These are phyloP conservation scores for Myripristis murdjan DNA, from an alignment of 2,797 vertebrate genomes.

Conservation along the genomic window DNA sequence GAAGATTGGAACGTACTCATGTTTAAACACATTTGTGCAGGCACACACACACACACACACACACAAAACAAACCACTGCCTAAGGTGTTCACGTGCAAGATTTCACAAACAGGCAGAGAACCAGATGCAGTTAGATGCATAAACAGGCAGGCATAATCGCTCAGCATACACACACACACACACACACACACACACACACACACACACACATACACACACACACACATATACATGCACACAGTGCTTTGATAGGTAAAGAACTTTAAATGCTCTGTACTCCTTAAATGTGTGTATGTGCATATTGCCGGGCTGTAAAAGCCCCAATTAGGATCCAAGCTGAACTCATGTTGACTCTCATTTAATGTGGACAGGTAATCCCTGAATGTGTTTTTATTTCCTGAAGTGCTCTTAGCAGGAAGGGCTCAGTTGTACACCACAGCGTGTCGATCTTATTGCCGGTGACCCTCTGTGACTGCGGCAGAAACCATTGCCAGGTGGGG, in stretches of 20 bases:
- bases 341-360: slow-evolving; percentile 23
- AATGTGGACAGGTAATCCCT: slow-evolving; percentile 39
- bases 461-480: slow-evolving; percentile 30
- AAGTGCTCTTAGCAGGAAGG: slow-evolving; percentile 20
- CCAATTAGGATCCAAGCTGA: background rate
- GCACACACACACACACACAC: slow-evolving; percentile 8
- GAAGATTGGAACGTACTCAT: background rate
- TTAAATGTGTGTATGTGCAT: background rate
- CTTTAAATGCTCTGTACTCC: no score
- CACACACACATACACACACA: no score
- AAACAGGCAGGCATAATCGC: slow-evolving; percentile 39
- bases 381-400: slow-evolving; percentile 51
- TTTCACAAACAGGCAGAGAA: slow-evolving; percentile 13
- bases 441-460: slow-evolving; percentile 48
- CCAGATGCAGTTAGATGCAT: slow-evolving; percentile 38
- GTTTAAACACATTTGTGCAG: slow-evolving; percentile 35
- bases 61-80: slow-evolving; percentile 25
- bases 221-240: no score
- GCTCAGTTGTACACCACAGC: slow-evolving; percentile 26
- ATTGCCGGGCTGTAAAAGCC: background rate
- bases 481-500: slow-evolving; percentile 65
- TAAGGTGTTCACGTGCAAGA: slow-evolving; percentile 21
- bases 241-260: no score
- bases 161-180: slow-evolving; percentile 29
- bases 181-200: slow-evolving; percentile 28